Evolutionary conservation across 2,797 vertebrate species (phyloP).

Genomic region (Apodemus agrarius): DNA sequence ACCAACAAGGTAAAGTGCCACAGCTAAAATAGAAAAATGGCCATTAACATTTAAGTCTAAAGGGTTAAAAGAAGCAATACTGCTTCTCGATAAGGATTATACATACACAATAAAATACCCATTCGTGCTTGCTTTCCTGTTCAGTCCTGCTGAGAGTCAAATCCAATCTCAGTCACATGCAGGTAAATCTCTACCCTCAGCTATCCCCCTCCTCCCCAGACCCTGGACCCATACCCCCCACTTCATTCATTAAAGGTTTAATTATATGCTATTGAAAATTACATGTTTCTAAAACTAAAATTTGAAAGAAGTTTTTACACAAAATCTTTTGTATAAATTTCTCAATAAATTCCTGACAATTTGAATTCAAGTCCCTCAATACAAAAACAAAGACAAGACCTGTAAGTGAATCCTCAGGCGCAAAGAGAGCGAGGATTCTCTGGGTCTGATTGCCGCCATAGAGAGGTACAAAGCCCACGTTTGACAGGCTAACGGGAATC

Average conservation of each 20-base stretch:
- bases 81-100: neutral
- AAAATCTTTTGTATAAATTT: constrained; percentile 52
- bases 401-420: constrained; percentile 88
- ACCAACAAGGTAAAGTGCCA: constrained; percentile 92
- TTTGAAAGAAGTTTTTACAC: constrained; percentile 27
- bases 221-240: neutral
- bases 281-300: constrained; percentile 54
- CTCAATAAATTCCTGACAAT: constrained; percentile 48
- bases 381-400: constrained; percentile 84
- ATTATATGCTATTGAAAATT: constrained; percentile 54
- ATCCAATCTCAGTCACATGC: neutral
- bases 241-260: constrained; percentile 47
- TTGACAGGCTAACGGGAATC: constrained; percentile 90
- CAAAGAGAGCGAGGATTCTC: constrained; percentile 93
- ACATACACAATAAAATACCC: neutral
- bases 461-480: constrained; percentile 90
- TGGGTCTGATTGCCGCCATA: constrained; percentile 89
- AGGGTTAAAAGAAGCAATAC: neutral
- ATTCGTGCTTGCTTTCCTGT: neutral
- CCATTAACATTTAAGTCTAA: constrained; percentile 51
- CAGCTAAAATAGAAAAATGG: constrained; percentile 82
- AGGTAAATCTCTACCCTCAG: neutral
- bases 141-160: neutral
- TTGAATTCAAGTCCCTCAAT: constrained; percentile 34
- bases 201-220: too few relatives aligned